Percentiles rank a stretch among this genome's conserved stretches.
Evolutionary conservation across 2,888 invertebrate genomes (phyloP).

Genomic region (Cybosia mesomella): DNA sequence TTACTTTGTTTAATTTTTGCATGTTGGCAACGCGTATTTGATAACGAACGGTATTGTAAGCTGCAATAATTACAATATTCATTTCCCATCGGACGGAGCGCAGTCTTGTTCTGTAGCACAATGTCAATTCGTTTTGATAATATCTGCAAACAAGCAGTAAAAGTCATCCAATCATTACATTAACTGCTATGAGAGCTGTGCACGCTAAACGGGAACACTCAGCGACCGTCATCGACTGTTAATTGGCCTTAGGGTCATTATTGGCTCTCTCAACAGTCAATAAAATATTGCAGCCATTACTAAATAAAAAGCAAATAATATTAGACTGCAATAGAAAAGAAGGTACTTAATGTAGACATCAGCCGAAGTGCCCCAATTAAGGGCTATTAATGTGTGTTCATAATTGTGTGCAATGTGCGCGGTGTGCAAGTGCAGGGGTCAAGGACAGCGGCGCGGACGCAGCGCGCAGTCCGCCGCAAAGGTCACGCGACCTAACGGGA

Average conservation of each 20-base stretch:
- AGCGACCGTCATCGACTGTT: background rate
- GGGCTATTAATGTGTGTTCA: constrained; percentile 8
- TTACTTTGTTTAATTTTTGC: no score
- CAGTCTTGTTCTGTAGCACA: background rate
- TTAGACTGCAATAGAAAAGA: background rate
- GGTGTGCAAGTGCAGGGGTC: constrained; percentile 48
- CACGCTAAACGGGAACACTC: background rate
- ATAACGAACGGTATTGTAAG: no score
- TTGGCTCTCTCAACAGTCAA: background rate
- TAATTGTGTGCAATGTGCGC: constrained; percentile 12
- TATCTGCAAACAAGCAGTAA: background rate
- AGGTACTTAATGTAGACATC: background rate
- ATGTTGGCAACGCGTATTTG: no score
- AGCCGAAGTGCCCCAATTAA: background rate
- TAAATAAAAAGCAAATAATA: background rate
- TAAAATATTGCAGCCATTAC: background rate
- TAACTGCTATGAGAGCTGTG: background rate
- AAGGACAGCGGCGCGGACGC: constrained; percentile 50
- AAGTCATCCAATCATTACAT: background rate
- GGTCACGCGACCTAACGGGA: constrained; percentile 59
- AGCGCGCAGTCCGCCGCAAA: constrained; percentile 37
- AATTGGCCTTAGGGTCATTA: background rate
- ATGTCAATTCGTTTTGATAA: background rate
- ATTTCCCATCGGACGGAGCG: no score
- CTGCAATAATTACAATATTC: background rate